Percentiles rank a stretch among this genome's conserved stretches.
These are phyloP conservation scores for Buathra laborator DNA, from an alignment of 2,888 invertebrate species.

Conservation along the genomic window DNA sequence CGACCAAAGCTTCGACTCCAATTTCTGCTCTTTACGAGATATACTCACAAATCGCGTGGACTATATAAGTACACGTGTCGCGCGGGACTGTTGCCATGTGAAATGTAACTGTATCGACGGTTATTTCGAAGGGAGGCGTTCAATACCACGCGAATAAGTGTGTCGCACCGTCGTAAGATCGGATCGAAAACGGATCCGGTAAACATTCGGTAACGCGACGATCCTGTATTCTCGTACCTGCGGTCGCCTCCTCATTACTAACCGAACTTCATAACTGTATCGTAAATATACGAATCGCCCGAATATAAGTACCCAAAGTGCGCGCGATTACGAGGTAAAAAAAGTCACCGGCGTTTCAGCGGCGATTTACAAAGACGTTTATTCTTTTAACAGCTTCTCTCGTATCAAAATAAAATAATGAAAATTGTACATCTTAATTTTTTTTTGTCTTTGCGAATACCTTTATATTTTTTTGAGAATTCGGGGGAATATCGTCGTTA, in stretches of 20 bases:
- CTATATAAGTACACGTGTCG: background rate
- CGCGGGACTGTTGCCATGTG: slow-evolving; percentile 38
- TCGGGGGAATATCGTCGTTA: no score
- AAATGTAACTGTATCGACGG: slow-evolving; percentile 53
- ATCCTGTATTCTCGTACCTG: background rate
- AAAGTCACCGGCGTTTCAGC: background rate
- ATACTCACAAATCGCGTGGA: background rate
- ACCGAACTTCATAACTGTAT: slow-evolving; percentile 4
- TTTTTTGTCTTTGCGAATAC: no score
- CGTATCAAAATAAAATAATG: background rate
- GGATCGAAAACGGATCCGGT: slow-evolving; percentile 40
- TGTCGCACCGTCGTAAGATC: slow-evolving; percentile 51
- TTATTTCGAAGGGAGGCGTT: background rate
- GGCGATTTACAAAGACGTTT: background rate
- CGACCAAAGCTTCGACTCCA: no score
- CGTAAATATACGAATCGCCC: background rate
- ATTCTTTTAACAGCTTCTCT: background rate
- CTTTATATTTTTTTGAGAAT: no score
- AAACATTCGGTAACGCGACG: background rate
- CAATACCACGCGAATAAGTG: slow-evolving; percentile 53
- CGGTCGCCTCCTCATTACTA: background rate
- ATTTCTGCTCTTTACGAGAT: background rate
- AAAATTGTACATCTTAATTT: no score
- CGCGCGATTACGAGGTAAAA: background rate
- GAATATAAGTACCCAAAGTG: background rate